phyloP scores from a whole-genome alignment of 2,888 invertebrate genomes.

The Chirona hameri region DNA sequence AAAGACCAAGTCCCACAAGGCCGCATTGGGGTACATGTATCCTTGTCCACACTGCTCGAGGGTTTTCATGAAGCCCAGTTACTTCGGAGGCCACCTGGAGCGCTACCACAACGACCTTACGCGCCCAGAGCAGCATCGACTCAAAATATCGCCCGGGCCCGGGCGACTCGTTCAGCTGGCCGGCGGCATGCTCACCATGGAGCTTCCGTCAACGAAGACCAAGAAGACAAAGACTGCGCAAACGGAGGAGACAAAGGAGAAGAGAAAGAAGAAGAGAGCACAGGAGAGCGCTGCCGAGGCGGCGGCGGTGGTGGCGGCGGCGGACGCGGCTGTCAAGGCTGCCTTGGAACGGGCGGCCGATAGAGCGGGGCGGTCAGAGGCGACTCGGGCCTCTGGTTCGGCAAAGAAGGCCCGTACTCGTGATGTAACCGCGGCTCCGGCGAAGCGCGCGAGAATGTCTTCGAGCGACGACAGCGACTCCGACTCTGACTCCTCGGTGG shows the following conservation, averaged over 20 bases:
- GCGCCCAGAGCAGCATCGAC: constrained; percentile 59
- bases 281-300: neutral
- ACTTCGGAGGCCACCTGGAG: neutral
- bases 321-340: neutral
- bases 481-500: neutral
- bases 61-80: neutral
- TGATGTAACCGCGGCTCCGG: neutral
- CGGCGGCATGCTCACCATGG: neutral
- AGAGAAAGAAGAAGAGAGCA: neutral
- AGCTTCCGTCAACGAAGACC: neutral
- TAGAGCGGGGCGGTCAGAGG: neutral
- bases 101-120: neutral
- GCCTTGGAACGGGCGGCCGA: neutral
- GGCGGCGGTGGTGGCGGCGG: neutral
- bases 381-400: neutral
- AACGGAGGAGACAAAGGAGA: neutral
- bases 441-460: neutral
- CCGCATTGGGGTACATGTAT: neutral
- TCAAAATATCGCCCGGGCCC: neutral
- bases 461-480: neutral
- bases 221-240: neutral
- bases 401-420: neutral
- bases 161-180: neutral
- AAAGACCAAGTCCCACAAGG: neutral
- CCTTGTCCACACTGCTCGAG: constrained; percentile 25